These are phyloP conservation scores for Sinotaia quadrata DNA, from an alignment of 2,888 invertebrate species.

Conservation along the genomic window DNA sequence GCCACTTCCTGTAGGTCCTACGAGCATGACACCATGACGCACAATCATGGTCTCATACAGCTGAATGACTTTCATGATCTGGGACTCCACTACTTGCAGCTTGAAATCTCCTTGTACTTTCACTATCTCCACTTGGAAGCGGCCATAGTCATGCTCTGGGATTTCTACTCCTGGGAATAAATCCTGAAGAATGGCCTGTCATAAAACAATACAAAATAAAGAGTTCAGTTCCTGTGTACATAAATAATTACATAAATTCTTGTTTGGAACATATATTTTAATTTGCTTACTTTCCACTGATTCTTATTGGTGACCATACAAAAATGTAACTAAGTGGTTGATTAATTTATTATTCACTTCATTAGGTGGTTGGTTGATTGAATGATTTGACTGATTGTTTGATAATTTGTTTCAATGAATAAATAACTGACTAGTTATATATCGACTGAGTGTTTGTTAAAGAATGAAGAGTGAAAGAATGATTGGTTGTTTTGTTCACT, in stretches of 20 bases:
- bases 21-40: conserved; percentile 92
- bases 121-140: conserved; percentile 78
- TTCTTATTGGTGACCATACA: not conserved
- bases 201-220: conserved; percentile 20
- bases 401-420: no score
- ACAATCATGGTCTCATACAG: conserved; percentile 92
- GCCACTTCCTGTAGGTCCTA: conserved; percentile 91
- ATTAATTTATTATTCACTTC: not conserved
- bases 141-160: conserved; percentile 85
- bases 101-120: conserved; percentile 69
- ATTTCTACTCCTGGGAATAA: conserved; percentile 87
- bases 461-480: no score
- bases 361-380: no score
- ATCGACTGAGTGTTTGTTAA: no score
- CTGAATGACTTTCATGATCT: conserved; percentile 85
- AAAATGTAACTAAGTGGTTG: not conserved
- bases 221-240: no score
- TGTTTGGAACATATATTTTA: no score
- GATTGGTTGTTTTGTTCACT: no score
- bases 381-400: no score
- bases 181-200: conserved; percentile 87
- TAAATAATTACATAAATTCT: no score
- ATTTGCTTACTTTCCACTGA: no score
- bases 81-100: conserved; percentile 80
- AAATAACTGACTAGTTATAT: no score